Evolutionary conservation across 2,797 vertebrate species (phyloP).

Genomic region (Enteromius unitaeniatus): DNA sequence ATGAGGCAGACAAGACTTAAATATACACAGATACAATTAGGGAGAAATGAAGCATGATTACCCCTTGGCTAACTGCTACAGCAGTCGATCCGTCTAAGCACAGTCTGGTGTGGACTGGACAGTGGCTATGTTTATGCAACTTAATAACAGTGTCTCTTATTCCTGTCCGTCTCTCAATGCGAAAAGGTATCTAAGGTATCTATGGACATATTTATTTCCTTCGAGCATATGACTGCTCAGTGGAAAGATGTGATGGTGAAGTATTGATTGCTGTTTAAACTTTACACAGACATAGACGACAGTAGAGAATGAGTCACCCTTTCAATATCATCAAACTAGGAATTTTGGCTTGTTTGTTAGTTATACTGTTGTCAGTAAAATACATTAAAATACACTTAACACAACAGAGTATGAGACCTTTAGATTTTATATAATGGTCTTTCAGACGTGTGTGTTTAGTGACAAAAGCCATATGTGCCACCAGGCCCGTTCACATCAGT

Average conservation of each 20-base stretch:
- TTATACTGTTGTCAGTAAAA: neutral
- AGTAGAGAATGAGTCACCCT: conserved; percentile 4
- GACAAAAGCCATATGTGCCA: conserved; percentile 9
- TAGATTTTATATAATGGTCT: neutral
- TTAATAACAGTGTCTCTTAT: neutral
- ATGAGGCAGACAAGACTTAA: too few species aligned
- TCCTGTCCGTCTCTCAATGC: neutral
- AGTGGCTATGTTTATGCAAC: neutral
- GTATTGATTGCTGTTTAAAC: conserved; percentile 9
- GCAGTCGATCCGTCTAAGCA: neutral
- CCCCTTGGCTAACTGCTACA: neutral
- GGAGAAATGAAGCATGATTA: neutral
- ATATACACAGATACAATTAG: too few species aligned
- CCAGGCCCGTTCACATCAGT: neutral
- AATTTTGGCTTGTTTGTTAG: neutral
- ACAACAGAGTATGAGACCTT: neutral
- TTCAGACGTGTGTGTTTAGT: neutral
- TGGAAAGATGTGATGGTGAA: neutral
- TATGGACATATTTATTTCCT: neutral
- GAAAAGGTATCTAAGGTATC: neutral
- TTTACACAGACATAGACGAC: neutral
- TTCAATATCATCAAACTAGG: neutral
- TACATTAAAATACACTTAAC: neutral
- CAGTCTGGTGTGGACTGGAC: too few species aligned
- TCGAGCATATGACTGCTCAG: neutral